Evolutionary conservation across 64 coral and sea anemone species (phyloP).

Genomic region (Cladopsammia gracilis): DNA sequence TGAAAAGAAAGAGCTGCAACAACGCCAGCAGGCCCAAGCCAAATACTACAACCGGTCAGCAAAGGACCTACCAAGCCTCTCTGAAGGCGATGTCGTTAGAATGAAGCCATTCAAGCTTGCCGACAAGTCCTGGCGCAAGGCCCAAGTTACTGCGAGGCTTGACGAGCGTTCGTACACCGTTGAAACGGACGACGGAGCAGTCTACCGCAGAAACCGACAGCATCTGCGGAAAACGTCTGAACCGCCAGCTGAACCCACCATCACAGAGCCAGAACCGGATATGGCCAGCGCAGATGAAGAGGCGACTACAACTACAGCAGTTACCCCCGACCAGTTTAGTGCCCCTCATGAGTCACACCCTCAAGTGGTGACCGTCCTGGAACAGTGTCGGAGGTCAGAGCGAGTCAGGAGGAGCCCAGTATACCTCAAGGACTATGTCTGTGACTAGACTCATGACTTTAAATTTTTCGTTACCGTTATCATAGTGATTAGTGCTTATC

Average conservation of each 20-base stretch:
- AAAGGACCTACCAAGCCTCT: not conserved
- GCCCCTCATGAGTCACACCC: not conserved
- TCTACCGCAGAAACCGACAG: constrained; percentile 52
- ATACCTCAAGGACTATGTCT: constrained; percentile 51
- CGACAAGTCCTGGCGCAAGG: not conserved
- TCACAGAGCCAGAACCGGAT: constrained; percentile 3
- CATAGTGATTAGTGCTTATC: not conserved
- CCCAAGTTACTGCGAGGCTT: not conserved
- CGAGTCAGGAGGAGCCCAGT: not conserved
- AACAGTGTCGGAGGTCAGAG: not conserved
- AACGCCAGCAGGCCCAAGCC: constrained; percentile 2
- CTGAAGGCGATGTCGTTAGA: not conserved
- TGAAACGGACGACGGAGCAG: constrained; percentile 34
- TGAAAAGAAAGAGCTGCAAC: not conserved
- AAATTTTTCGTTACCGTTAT: not conserved
- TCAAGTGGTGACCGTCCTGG: not conserved
- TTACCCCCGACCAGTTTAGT: not conserved
- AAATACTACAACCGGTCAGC: constrained; percentile 13
- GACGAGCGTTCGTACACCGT: constrained; percentile 45
- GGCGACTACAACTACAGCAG: not conserved
- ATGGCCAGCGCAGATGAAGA: constrained; percentile 21
- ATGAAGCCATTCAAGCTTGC: constrained; percentile 40
- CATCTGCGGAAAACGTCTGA: constrained; percentile 18
- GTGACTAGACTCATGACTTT: not conserved
- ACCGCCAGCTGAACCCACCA: not conserved